Conservation (phyloP, 2,113 vertebrate species). For the Reinhardtius hippoglossoides region DNA sequence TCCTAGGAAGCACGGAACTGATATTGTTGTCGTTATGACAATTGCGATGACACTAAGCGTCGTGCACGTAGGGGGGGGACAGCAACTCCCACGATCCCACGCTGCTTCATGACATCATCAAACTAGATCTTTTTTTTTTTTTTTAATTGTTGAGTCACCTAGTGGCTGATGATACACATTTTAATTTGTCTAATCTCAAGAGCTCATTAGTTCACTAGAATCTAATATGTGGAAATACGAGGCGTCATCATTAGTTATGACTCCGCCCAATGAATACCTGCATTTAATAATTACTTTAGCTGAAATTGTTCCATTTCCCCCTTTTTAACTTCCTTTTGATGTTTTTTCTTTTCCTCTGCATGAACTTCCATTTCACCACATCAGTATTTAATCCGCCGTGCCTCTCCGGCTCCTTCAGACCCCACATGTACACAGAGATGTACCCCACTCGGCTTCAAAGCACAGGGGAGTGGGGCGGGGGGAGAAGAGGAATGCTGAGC, state of each 20-base stretch:
- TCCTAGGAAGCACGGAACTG: too few species aligned
- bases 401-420: slow-evolving; percentile 3
- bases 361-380: not conserved
- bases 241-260: not conserved
- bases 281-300: not conserved
- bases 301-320: not conserved
- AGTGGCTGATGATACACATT: too few species aligned
- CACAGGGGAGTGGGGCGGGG: not conserved
- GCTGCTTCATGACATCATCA: too few species aligned
- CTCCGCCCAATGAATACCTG: not conserved
- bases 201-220: not conserved
- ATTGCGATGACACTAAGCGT: too few species aligned
- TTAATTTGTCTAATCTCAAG: too few species aligned
- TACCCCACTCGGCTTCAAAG: slow-evolving; percentile 12
- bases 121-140: too few species aligned
- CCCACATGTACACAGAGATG: not conserved
- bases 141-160: too few species aligned
- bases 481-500: not conserved
- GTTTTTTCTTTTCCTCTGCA: not conserved
- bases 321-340: not conserved
- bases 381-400: slow-evolving; percentile 1
- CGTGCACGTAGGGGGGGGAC: too few species aligned
- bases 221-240: not conserved
- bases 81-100: too few species aligned
- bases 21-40: too few species aligned